Conservation (phyloP, 2,113 vertebrate genomes). For the Hyaena hyaena region DNA sequence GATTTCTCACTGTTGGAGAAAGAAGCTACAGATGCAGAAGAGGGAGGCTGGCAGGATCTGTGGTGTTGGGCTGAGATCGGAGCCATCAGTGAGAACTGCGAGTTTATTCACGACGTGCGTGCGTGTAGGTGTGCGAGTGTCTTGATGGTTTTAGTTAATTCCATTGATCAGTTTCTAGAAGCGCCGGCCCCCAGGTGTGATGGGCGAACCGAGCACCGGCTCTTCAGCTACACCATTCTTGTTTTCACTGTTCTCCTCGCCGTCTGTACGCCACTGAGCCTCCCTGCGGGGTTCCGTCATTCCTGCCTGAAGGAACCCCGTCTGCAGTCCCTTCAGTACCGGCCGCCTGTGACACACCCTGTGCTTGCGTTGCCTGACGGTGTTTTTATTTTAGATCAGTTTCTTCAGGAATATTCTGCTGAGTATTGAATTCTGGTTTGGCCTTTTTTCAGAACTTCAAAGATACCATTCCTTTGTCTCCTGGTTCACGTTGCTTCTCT, state of each 20-base stretch:
- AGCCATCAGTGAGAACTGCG: neutral
- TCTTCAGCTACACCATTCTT: rapidly evolving
- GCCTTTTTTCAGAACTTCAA: neutral
- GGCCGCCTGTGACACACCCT: rapidly evolving
- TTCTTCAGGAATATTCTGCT: neutral
- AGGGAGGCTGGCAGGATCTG: rapidly evolving
- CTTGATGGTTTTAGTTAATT: too few species aligned
- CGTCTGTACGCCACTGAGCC: rapidly evolving
- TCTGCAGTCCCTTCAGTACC: rapidly evolving
- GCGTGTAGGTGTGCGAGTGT: rapidly evolving
- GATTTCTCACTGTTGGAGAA: too few species aligned
- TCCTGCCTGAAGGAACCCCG: rapidly evolving
- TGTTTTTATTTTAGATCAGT: neutral
- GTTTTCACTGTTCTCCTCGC: rapidly evolving
- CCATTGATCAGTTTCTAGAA: rapidly evolving
- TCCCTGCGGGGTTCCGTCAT: rapidly evolving
- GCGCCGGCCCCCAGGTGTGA: neutral
- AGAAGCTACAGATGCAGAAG: neutral
- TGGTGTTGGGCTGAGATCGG: neutral
- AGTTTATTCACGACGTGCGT: neutral
- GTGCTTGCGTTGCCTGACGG: neutral
- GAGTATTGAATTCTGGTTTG: neutral
- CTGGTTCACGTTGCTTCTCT: neutral
- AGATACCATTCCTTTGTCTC: neutral
- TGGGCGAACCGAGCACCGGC: rapidly evolving